Percentiles rank a stretch among this genome's conserved stretches.
These are phyloP conservation scores for Drosophila aff. DNA, from an alignment of 1,140 invertebrate genomes.

Conservation along the genomic window DNA sequence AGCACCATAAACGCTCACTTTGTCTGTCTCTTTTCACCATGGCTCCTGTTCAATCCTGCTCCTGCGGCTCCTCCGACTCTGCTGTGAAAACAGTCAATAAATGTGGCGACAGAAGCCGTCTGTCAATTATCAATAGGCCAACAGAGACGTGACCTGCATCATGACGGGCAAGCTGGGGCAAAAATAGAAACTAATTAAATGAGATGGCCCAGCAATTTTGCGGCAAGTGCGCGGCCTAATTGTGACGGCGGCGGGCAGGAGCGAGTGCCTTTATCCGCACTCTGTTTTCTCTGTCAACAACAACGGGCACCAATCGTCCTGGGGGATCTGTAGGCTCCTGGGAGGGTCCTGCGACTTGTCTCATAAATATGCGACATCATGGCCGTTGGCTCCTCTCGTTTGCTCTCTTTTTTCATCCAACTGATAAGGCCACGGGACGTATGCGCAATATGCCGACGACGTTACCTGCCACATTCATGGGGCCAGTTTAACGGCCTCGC, in stretches of 20 bases:
- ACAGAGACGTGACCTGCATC: slow-evolving; percentile 58
- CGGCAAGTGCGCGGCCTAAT: slow-evolving; percentile 33
- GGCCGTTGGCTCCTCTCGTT: slow-evolving; percentile 9
- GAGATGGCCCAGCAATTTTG: slow-evolving; percentile 44
- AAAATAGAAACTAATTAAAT: slow-evolving; percentile 71
- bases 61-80: neutral
- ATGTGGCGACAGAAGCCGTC: slow-evolving; percentile 42
- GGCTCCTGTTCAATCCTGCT: neutral
- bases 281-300: slow-evolving; percentile 8
- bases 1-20: slow-evolving; percentile 26
- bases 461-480: slow-evolving; percentile 26
- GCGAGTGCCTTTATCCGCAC: neutral
- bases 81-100: slow-evolving; percentile 68
- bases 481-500: slow-evolving; percentile 40
- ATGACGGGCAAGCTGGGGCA: slow-evolving; percentile 13
- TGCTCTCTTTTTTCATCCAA: neutral
- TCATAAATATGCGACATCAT: slow-evolving; percentile 76
- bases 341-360: slow-evolving; percentile 25
- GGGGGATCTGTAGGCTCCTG: neutral
- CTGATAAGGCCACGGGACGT: slow-evolving; percentile 52
- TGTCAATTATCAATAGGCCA: slow-evolving; percentile 65
- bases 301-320: slow-evolving; percentile 49
- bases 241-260: slow-evolving; percentile 1
- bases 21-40: slow-evolving; percentile 14
- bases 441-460: slow-evolving; percentile 55